phyloP scores from a whole-genome alignment of 2,797 vertebrate genomes.

The Prunella strophiata region DNA sequence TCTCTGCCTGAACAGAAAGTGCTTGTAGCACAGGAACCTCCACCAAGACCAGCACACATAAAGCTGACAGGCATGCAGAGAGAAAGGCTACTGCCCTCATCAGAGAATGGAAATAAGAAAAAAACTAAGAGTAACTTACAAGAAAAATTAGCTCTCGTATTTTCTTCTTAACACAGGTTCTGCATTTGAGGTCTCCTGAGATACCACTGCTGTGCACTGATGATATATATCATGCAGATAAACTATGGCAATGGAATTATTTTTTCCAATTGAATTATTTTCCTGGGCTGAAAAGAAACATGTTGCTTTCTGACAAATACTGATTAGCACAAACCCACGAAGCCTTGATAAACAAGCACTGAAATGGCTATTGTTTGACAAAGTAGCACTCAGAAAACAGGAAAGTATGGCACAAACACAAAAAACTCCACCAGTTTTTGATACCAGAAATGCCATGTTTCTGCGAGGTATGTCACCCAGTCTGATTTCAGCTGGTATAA shows the following conservation, averaged over 20 bases:
- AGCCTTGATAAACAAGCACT: background rate
- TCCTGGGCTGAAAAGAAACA: background rate
- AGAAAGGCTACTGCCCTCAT: background rate
- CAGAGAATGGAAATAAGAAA: background rate
- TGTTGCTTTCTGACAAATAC: background rate
- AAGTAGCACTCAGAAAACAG: background rate
- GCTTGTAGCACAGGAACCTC: background rate
- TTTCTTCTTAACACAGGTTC: background rate
- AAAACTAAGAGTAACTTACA: background rate
- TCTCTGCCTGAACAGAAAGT: background rate
- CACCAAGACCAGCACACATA: background rate
- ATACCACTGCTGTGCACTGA: background rate
- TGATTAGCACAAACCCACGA: background rate
- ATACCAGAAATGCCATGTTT: background rate
- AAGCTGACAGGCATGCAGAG: background rate
- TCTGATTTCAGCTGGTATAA: background rate
- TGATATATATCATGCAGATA: background rate
- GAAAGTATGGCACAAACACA: background rate
- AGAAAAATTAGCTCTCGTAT: background rate
- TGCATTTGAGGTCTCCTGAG: background rate
- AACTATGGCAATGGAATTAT: background rate
- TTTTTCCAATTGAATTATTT: background rate
- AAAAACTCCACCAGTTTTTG: background rate
- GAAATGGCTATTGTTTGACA: background rate
- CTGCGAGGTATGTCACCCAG: background rate